Evolutionary conservation across 1,140 invertebrate genomes (phyloP).

Genomic region (Harlomillsia oculata): DNA sequence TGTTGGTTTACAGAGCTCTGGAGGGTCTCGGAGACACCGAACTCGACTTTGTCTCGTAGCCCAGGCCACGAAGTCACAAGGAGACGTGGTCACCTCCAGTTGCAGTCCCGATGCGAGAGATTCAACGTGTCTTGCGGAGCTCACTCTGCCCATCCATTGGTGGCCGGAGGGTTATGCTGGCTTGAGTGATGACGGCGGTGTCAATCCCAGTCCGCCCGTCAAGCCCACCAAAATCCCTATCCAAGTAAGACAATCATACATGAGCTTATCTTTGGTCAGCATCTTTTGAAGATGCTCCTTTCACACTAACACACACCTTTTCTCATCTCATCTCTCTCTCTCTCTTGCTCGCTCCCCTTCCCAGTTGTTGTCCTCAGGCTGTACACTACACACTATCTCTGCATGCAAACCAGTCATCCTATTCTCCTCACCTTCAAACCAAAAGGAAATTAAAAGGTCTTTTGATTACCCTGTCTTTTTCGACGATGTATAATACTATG

Average conservation of each 20-base stretch:
- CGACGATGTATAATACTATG: no score
- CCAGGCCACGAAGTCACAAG: conserved; percentile 36
- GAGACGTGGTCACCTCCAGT: conserved; percentile 57
- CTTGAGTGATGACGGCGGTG: conserved; percentile 25
- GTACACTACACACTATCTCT: no score
- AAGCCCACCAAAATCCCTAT: conserved; percentile 34
- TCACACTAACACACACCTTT: no score
- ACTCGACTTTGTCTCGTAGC: conserved; percentile 34
- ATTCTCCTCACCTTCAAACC: no score
- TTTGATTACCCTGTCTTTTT: no score
- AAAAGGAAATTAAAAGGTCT: no score
- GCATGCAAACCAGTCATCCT: no score
- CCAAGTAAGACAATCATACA: conserved; percentile 25
- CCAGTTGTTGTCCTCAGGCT: no score
- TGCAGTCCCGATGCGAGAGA: conserved; percentile 81
- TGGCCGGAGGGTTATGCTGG: conserved; percentile 61
- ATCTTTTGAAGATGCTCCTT: no score
- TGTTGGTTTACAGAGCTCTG: background rate
- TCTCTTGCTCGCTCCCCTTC: no score
- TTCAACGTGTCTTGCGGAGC: conserved; percentile 72
- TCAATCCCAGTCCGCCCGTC: conserved; percentile 13
- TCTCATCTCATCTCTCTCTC: no score
- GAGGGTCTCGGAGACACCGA: conserved; percentile 15
- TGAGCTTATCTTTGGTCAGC: no score
- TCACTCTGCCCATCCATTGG: conserved; percentile 72